These are phyloP conservation scores for Nyctereutes procyonoides DNA, from an alignment of 2,113 vertebrate genomes.

Conservation along the genomic window DNA sequence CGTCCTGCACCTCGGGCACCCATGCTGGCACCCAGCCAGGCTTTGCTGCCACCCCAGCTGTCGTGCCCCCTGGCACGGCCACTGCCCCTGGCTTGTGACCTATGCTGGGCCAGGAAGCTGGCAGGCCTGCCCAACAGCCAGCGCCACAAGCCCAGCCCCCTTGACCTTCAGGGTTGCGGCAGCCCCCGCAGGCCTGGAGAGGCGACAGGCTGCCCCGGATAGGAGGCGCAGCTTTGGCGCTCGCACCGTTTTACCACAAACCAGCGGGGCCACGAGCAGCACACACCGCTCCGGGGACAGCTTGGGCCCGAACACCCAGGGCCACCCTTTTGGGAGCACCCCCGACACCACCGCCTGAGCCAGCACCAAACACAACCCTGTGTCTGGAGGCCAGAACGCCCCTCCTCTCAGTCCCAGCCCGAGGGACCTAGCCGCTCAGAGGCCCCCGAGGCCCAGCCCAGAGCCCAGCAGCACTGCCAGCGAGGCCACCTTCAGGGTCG, in stretches of 20 bases:
- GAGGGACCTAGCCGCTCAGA: too few relatives aligned
- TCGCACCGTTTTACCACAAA: accelerated
- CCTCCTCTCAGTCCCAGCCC: too few relatives aligned
- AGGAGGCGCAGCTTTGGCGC: accelerated
- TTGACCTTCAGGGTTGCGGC: constrained; percentile 83
- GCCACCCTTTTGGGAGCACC: too few relatives aligned
- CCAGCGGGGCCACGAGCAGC: too few relatives aligned
- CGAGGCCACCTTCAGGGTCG: too few relatives aligned
- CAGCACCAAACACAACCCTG: too few relatives aligned
- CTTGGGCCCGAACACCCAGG: too few relatives aligned
- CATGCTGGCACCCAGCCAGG: constrained; percentile 40
- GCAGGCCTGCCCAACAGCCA: accelerated
- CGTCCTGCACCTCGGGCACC: constrained; percentile 62
- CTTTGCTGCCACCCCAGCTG: background rate
- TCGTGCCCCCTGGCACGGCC: constrained; percentile 69
- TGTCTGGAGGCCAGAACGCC: too few relatives aligned
- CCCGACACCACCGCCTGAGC: too few relatives aligned
- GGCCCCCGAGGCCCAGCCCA: too few relatives aligned
- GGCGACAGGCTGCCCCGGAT: background rate
- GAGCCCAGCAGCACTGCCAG: too few relatives aligned
- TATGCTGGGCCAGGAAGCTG: background rate
- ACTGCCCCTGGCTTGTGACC: constrained; percentile 51
- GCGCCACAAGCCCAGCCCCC: constrained; percentile 64
- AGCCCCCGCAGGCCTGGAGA: constrained; percentile 36
- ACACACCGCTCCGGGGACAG: too few relatives aligned